Conservation (phyloP, 2,113 vertebrate genomes). For the Deroptyus accipitrinus region DNA sequence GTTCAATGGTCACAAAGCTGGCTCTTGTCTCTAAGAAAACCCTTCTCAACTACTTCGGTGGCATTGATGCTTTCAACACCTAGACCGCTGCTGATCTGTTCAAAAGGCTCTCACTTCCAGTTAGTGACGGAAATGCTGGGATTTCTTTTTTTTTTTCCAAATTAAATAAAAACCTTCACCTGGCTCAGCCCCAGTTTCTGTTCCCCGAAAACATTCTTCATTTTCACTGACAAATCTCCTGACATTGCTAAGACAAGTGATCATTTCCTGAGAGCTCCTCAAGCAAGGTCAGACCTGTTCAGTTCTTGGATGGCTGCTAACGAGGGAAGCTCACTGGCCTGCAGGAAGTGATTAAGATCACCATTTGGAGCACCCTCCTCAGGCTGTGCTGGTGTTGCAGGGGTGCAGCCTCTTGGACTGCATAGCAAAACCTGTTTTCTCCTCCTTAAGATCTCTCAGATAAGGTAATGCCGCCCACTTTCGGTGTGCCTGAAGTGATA, state of each 20-base stretch:
- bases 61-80: neutral
- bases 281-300: conserved; percentile 23
- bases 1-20: neutral
- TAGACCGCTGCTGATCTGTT: neutral
- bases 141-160: neutral
- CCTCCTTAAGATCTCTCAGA: conserved; percentile 22
- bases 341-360: neutral
- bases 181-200: conserved; percentile 47
- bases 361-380: neutral
- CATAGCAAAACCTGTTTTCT: neutral
- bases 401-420: neutral
- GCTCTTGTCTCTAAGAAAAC: neutral
- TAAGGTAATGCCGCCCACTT: neutral
- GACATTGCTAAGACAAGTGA: conserved; percentile 10
- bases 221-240: conserved; percentile 35
- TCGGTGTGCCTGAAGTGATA: conserved; percentile 31
- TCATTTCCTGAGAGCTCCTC: conserved; percentile 21
- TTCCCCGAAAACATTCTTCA: conserved; percentile 52
- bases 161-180: conserved; percentile 35
- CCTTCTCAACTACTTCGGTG: neutral
- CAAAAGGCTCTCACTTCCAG: conserved; percentile 2
- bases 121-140: conserved; percentile 21
- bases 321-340: neutral
- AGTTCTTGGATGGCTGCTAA: neutral
- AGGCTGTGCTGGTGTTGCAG: neutral